These are phyloP conservation scores for Flabesymbios commensalis DNA, from an alignment of 2,888 invertebrate genomes.

Conservation along the genomic window DNA sequence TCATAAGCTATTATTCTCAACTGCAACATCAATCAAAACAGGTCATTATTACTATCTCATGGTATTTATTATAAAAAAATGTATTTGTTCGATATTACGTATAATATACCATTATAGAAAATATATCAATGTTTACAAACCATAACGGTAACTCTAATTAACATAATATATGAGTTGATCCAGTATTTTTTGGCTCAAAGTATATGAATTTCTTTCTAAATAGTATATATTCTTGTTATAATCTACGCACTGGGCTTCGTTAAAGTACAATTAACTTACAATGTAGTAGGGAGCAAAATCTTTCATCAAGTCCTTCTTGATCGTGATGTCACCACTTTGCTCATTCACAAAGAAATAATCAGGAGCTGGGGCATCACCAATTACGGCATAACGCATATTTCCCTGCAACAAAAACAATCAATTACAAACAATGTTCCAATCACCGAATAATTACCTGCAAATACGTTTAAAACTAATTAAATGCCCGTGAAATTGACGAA, in stretches of 20 bases:
- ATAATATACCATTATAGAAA: too few species aligned
- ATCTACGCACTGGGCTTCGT: too few species aligned
- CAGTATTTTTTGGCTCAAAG: background rate
- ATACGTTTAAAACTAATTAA: too few species aligned
- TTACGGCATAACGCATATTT: conserved; percentile 15
- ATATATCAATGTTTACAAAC: too few species aligned
- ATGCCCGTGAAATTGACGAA: background rate
- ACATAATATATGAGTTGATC: background rate
- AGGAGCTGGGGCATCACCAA: conserved; percentile 44
- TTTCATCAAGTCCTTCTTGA: conserved; percentile 27
- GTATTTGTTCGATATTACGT: too few species aligned
- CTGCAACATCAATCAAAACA: conserved; percentile 30
- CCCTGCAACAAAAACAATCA: conserved; percentile 19
- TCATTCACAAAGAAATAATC: conserved; percentile 43
- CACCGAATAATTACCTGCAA: too few species aligned
- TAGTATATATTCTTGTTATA: too few species aligned
- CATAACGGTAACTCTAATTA: background rate
- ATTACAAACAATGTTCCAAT: too few species aligned
- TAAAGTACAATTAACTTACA: too few species aligned
- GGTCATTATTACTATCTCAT: too few species aligned
- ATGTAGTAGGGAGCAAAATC: conserved; percentile 32
- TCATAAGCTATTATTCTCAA: conserved; percentile 42
- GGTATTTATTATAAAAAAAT: too few species aligned
- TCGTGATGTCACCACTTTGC: conserved; percentile 42
- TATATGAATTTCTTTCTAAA: too few species aligned